Percentiles rank a stretch among this genome's conserved stretches.
Evolutionary conservation across 2,113 vertebrate genomes (phyloP).

Genomic region (Misgurnus anguillicaudatus): DNA sequence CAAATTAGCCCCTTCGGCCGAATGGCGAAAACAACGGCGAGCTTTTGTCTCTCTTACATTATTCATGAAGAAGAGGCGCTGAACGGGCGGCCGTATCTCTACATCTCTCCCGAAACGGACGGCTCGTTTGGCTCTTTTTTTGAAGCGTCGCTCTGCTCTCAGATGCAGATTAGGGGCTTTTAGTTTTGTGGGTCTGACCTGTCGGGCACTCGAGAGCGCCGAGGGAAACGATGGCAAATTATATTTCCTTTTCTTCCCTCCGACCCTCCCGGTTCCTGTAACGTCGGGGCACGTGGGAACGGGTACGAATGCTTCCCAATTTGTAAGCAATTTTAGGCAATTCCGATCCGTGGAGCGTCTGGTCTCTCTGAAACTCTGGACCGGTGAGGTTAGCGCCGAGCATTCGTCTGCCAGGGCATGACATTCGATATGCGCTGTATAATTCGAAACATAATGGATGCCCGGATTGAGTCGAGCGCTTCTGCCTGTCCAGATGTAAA

Average conservation of each 20-base stretch:
- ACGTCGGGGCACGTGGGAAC: conserved; percentile 5
- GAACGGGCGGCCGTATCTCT: conserved; percentile 36
- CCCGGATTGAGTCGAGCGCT: neutral
- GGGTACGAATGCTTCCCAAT: neutral
- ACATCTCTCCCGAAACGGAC: conserved; percentile 48
- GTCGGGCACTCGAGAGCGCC: neutral
- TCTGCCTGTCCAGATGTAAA: neutral
- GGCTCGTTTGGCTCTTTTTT: conserved; percentile 44
- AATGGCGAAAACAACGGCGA: conserved; percentile 23
- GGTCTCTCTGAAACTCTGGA: neutral
- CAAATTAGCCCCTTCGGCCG: conserved; percentile 44
- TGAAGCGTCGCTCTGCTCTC: conserved; percentile 10
- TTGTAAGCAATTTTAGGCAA: conserved; percentile 22
- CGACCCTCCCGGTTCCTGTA: neutral
- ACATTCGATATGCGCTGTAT: neutral
- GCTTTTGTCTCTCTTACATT: conserved; percentile 37
- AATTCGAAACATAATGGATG: neutral
- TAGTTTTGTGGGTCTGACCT: conserved; percentile 27
- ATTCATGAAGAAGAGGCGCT: conserved; percentile 51
- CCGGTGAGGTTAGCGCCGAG: neutral
- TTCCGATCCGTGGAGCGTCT: neutral
- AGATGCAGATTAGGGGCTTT: neutral
- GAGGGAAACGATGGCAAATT: conserved; percentile 23
- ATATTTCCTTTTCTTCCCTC: neutral
- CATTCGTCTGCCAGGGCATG: neutral